These are phyloP conservation scores for Platycnemis pennipes DNA, from an alignment of 2,888 invertebrate genomes.

Conservation along the genomic window DNA sequence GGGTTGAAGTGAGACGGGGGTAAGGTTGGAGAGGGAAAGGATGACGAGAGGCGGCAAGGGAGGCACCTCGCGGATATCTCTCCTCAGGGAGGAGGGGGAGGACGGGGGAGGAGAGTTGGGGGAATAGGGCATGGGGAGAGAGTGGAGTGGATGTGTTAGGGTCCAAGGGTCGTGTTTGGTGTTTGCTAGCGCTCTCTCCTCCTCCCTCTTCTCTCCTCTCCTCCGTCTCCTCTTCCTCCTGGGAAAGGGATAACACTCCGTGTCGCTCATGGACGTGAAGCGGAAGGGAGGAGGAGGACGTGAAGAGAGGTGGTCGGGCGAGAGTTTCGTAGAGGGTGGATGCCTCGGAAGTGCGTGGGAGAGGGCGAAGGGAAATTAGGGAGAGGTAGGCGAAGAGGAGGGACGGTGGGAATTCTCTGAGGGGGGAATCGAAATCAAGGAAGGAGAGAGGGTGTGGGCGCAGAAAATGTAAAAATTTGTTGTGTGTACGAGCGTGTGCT, in stretches of 20 bases:
- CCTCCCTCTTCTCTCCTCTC: not conserved
- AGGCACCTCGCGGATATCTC: conserved; percentile 48
- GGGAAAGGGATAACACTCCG: conserved; percentile 56
- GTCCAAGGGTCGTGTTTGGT: conserved; percentile 64
- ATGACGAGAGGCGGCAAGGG: conserved; percentile 1
- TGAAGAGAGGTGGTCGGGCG: not conserved
- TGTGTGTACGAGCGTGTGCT: no score
- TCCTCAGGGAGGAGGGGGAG: not conserved
- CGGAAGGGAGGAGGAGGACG: not conserved
- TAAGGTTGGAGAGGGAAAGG: not conserved
- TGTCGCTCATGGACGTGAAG: conserved; percentile 56
- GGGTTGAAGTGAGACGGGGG: not conserved
- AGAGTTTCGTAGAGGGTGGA: not conserved
- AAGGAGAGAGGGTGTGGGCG: no score
- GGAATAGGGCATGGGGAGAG: not conserved
- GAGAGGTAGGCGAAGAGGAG: not conserved
- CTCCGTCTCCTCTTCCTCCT: not conserved
- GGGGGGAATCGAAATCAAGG: no score
- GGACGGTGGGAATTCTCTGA: not conserved
- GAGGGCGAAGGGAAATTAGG: not conserved
- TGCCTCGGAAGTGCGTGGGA: not conserved
- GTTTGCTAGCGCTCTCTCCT: conserved; percentile 52
- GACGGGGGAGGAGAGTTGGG: not conserved
- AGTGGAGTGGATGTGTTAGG: conserved; percentile 63
- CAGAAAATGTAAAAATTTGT: no score